These are phyloP conservation scores for Tenthredo notha DNA, from an alignment of 2,888 invertebrate species.

Conservation along the genomic window DNA sequence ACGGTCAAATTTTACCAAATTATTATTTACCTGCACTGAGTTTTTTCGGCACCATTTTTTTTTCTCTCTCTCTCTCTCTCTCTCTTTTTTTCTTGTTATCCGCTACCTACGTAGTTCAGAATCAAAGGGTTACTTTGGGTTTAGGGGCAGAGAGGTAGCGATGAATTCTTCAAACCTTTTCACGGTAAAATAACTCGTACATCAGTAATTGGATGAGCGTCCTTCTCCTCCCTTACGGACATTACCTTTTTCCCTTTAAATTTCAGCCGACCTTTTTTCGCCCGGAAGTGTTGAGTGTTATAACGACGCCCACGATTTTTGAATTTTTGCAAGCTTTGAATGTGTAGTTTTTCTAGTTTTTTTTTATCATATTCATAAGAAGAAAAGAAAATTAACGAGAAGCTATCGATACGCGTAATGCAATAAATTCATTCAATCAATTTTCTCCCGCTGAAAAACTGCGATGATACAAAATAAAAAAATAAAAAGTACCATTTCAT, in stretches of 20 bases:
- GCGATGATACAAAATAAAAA: background rate
- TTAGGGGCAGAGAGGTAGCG: background rate
- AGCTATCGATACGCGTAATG: background rate
- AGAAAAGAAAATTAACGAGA: background rate
- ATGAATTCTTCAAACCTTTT: constrained; percentile 12
- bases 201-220: constrained; percentile 33
- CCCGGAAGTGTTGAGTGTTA: constrained; percentile 17
- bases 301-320: background rate
- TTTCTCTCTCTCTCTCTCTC: no score
- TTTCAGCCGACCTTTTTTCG: background rate
- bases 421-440: background rate
- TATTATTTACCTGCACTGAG: background rate
- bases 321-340: background rate
- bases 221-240: background rate
- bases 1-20: background rate
- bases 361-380: background rate
- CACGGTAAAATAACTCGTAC: constrained; percentile 8
- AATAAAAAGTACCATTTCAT: background rate
- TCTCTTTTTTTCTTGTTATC: background rate
- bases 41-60: background rate
- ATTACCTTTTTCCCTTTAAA: constrained; percentile 22
- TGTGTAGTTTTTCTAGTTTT: no score
- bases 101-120: background rate
- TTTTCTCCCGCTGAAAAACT: background rate
- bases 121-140: background rate